Base-by-base conservation (phyloP, 2,113 vertebrate species). In the Pluvialis apricaria region DNA sequence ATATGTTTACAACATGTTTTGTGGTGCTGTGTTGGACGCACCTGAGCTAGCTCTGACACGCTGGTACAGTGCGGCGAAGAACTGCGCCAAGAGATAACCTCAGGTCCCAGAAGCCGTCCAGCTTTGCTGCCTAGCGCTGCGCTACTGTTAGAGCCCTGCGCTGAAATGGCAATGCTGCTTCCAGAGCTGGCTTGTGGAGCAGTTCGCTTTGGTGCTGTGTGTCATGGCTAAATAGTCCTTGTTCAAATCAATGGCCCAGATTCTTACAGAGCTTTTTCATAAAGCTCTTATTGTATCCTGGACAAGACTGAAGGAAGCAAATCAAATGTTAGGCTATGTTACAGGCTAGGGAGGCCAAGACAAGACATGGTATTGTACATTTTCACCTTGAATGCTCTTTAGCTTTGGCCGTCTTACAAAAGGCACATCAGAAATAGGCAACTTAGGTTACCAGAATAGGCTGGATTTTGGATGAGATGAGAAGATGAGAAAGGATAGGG, bases 311-410 rank as follows among this genome's bases (percentile, higher is more conserved):
- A 94, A 76, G 54, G 80, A 85, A 82, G 86, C 78, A 91, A 89
- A 77, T 70, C 31, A 87, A 91, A 73, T 77, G 77, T 92, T 96
- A 92, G 58, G 84, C 81, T 85, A 26, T 82, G 84, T 91, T 95
- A 82, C 62, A 87, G 88, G 80, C 70, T 73, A 52, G 78, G 52
- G 61, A 89, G 86, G 89, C 34, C 65, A 92, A 92, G 92, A 89
- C 86, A 96, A 96, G 92, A 79, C 0, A 0, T 76, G 57, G 70
- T 72, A 92, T 94, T 95, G 88, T 94, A 62, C 61, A 19, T 92
- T 93, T 89, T 96, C 82, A 81, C 92, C 88, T 97, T 71, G 68
- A 81, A 90, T 92, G 92, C 90, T 93, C 88, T 86, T 86, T 77
- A 87, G 80, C 68, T 94, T 92, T 96, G 91, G 86, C 92, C 0